Percentiles rank a stretch among this genome's conserved stretches.
Evolutionary conservation across 2,797 vertebrate species (phyloP).

Genomic region (Notolepis coatsorum): DNA sequence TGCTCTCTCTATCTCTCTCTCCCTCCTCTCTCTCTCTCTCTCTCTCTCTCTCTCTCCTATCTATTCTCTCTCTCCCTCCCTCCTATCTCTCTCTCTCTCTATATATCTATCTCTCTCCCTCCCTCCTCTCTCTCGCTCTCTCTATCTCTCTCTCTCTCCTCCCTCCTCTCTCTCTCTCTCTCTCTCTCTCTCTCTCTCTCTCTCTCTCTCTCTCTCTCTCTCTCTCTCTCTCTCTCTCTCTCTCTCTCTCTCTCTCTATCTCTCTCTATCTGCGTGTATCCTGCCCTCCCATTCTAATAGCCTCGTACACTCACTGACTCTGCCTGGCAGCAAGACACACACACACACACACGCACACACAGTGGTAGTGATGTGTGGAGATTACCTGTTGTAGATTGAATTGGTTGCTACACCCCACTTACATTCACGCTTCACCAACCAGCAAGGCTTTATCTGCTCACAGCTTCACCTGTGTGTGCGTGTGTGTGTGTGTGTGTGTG

Average conservation of each 20-base stretch:
- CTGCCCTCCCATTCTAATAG: neutral
- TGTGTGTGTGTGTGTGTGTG: slow-evolving; percentile 5
- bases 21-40: neutral
- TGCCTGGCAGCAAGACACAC: neutral
- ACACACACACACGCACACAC: slow-evolving; percentile 2
- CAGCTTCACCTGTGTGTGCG: neutral
- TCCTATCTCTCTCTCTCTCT: neutral
- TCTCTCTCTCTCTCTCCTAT: neutral
- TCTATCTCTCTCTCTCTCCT: neutral
- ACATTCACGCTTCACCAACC: slow-evolving; percentile 44
- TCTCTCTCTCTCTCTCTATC: neutral
- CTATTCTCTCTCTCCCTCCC: neutral
- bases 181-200: neutral
- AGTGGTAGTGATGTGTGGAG: slow-evolving; percentile 26
- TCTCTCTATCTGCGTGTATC: neutral
- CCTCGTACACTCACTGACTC: too few species aligned
- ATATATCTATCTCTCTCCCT: neutral
- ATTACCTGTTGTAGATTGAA: slow-evolving; percentile 47
- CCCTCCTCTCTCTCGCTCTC: neutral
- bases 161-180: neutral
- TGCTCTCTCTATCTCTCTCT: neutral
- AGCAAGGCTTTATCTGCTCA: slow-evolving; percentile 23
- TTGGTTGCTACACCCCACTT: slow-evolving; percentile 40
- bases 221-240: neutral
- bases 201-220: neutral